Evolutionary conservation across 2,888 invertebrate species (phyloP), one percentile per base, ranked within the genome.

Genomic region (Tenthredo notha): DNA sequence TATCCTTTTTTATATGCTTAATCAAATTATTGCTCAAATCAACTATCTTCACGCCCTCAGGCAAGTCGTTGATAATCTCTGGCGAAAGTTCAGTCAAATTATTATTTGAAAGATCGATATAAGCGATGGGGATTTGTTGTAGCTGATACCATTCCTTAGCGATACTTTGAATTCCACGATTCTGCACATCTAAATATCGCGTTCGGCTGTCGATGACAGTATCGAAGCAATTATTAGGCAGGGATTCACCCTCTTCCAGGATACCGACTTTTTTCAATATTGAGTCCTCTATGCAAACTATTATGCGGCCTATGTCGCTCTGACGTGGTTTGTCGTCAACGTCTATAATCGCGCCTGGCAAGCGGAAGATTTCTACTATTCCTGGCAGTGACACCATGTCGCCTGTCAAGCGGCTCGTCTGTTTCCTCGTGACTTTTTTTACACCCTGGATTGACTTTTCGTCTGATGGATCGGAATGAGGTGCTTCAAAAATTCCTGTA

Each of bases 71-170:
- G 6, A 92, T 75, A 2, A 89, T 15, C 25, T 90, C 90, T 5
- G 86, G 87, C 6, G 89, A 89, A 77, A 92, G 86, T 70, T 90
- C 89, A 0, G 82, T 29, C 29, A 92, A 91, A 0, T 88, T 86
- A 85, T 92, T 92, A 12, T 86, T 82, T 1, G 88, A 84, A 0
- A 92, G 72, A 78, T 91, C 89, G 5, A 92, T 58, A 1, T 85
- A 85, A 2, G 74, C 83, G 10, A 90, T 85, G 6, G 86, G 85
- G 9, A 89, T 50, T 1, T 86, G 78, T 18, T 85, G 86, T 5
- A 91, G 77, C 6, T 89, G 88, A 80, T 91, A 92, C 92, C 92
- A 92, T n/a, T 88, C 89, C 15, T 88, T 87, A 25, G 89, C 87
- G 77, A 92, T 91, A 29, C 86, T 87, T 21, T 84, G 86, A 43